A percentile compares a stretch with the other conserved stretches of the same genome.
Conservation (phyloP, 2,888 invertebrate species). For the Microdon myrmicae region DNA sequence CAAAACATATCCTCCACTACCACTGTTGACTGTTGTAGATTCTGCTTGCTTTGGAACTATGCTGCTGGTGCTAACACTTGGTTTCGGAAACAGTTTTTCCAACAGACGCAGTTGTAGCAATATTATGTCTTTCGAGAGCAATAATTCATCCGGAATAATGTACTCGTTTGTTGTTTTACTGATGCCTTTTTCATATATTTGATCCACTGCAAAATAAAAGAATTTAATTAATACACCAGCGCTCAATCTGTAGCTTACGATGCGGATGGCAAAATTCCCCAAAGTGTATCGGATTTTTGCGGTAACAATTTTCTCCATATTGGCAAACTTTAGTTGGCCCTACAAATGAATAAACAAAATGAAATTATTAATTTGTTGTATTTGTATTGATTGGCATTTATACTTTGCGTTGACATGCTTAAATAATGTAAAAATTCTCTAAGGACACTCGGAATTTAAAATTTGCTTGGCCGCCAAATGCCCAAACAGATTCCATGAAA, state of each 20-base stretch:
- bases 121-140: conserved; percentile 69
- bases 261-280: conserved; percentile 83
- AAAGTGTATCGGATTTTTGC: conserved; percentile 87
- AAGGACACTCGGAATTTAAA: too few species aligned
- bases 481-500: too few species aligned
- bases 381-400: too few species aligned
- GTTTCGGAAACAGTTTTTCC: conserved; percentile 61
- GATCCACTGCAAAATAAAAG: conserved; percentile 71
- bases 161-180: conserved; percentile 66
- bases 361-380: too few species aligned
- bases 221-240: conserved; percentile 25
- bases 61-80: neutral
- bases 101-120: conserved; percentile 73
- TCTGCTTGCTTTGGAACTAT: neutral
- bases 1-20: conserved; percentile 23
- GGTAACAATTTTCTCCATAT: conserved; percentile 82
- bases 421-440: too few species aligned
- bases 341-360: too few species aligned
- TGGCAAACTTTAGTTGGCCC: conserved; percentile 71
- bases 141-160: conserved; percentile 70
- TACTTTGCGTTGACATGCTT: too few species aligned
- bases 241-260: conserved; percentile 71
- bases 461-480: too few species aligned
- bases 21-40: neutral
- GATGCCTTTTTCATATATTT: conserved; percentile 69